A percentile compares a stretch with the other conserved stretches of the same genome.
Conservation (phyloP, 2,113 vertebrate species). For the Columba janthina region DNA sequence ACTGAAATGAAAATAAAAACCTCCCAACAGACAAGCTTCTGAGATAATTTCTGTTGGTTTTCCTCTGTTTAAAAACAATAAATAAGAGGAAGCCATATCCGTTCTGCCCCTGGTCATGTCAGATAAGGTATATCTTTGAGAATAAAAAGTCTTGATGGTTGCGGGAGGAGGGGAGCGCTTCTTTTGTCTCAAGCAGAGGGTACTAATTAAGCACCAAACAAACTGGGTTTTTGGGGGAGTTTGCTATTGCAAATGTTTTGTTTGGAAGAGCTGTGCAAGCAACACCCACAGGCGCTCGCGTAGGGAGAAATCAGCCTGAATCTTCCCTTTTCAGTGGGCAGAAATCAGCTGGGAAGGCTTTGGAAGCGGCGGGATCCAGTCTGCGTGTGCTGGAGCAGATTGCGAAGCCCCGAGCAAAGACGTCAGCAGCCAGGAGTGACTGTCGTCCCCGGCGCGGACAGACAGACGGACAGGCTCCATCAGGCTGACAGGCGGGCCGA, state of each 20-base stretch:
- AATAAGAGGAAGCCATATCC: background rate
- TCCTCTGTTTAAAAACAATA: background rate
- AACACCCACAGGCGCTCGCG: rapidly evolving
- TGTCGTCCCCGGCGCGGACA: background rate
- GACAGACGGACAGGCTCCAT: background rate
- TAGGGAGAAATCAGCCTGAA: background rate
- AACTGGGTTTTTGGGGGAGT: background rate
- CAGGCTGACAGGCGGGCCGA: background rate
- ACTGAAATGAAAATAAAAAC: background rate
- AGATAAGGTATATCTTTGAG: background rate
- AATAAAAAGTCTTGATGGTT: background rate
- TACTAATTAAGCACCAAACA: conserved; percentile 18
- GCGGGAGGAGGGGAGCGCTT: background rate
- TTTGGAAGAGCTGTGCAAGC: background rate
- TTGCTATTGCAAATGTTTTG: conserved; percentile 6
- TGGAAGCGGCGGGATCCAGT: background rate
- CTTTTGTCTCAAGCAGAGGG: background rate
- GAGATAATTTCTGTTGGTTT: background rate
- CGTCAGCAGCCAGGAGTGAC: background rate
- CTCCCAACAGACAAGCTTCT: background rate
- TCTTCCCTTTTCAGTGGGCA: background rate
- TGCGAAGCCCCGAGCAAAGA: conserved; percentile 22
- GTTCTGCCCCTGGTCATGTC: background rate
- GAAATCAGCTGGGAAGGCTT: background rate
- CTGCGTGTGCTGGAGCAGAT: background rate